A percentile compares a stretch with the other conserved stretches of the same genome.
These are phyloP conservation scores for Ploceus nigricollis DNA, from an alignment of 2,113 vertebrate species.

Conservation along the genomic window DNA sequence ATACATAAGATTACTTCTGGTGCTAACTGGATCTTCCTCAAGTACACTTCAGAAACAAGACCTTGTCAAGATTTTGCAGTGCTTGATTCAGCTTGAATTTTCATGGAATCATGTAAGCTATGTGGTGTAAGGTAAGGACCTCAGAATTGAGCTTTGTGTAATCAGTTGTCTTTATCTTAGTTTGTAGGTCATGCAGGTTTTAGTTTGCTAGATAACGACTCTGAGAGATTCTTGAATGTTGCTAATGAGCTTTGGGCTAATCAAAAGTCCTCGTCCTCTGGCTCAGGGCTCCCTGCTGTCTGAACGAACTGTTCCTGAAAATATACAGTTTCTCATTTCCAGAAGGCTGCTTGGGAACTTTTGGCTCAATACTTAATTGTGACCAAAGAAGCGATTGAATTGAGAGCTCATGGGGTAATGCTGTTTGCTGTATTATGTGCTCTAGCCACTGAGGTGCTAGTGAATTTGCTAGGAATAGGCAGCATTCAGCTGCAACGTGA, in stretches of 20 bases:
- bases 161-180: background rate
- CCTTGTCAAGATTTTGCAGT: background rate
- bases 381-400: background rate
- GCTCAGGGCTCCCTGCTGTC: background rate
- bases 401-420: background rate
- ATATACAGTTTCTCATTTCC: background rate
- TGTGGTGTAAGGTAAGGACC: background rate
- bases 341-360: background rate
- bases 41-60: background rate
- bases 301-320: background rate
- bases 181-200: constrained; percentile 37
- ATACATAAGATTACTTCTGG: background rate
- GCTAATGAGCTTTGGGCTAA: constrained; percentile 46
- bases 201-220: background rate
- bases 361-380: background rate
- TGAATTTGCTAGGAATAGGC: background rate
- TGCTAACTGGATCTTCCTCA: background rate
- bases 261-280: background rate
- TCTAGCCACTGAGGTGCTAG: background rate
- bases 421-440: background rate
- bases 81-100: background rate
- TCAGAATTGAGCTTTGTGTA: background rate
- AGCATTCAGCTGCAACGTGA: background rate
- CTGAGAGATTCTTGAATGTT: background rate
- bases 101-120: background rate